Evolutionary conservation across 1,140 invertebrate genomes (phyloP), one percentile per base, ranked within the genome.

Genomic region (Ruditapes philippinarum): DNA sequence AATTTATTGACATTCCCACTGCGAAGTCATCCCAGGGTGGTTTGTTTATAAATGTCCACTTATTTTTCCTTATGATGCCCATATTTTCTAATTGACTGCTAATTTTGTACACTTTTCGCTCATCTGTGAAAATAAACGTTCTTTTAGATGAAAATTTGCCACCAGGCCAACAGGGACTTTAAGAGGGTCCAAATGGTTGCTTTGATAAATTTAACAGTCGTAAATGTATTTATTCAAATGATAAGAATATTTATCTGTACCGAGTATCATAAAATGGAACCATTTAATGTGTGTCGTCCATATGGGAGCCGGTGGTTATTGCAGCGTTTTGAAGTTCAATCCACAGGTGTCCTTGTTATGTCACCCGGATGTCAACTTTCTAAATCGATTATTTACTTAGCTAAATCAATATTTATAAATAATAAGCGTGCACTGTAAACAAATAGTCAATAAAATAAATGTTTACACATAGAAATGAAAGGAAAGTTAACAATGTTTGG

Each of bases 1-100:
- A 74, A 74, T 74, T 74, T 42, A 25, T 40, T 49, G 38, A 42
- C 38, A 49, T 74, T 74, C 70, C 70, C 70, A 74, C 38, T 49
- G 70, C 4, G 70, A 3, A 12, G 57, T 62, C 25, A 28, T 62
- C 25, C 25, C 25, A 62, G 25, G 28, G 28, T 62, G 57, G 1
- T 9, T 28, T 62, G 57, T 62, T 62, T 62, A 62, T 62, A 62
- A 62, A 62, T 62, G 57, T 62, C 25, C 25, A n/a, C n/a, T 25
- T 28, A n/a, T 62, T 28, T 28, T 62, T 62, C n/a, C n/a, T n/a
- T n/a, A 25, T n/a, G 57, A 7, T 28, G 57, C 5, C n/a, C 57
- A 62, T 28, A 28, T 28, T 62, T 28, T 62, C 57, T 62, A 62
- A 62, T 62, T 62, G 57, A 62, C 57, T 62, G 57, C 57, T 62